Base-by-base conservation (phyloP, 2,797 vertebrate species). In the Myripristis murdjan region DNA sequence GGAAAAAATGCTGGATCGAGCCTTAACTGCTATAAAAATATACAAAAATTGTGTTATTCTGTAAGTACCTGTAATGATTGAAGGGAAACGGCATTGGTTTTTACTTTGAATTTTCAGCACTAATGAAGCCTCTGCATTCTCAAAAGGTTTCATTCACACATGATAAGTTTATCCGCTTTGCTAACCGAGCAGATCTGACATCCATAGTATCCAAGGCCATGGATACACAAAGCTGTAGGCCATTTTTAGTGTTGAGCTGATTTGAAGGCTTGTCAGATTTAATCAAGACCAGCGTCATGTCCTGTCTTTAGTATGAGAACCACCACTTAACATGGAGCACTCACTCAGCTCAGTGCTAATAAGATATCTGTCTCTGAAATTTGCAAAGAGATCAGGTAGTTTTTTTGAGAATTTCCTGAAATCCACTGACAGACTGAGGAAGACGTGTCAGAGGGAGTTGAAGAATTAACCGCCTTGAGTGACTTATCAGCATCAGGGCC, bases 221-320 rank as follows among this genome's bases (percentile, higher is more conserved):
- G 69, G 83, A 87, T 82, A 73, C 44, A 64, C 52, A 67, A 59
- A 57, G 74, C 91, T 87, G 48, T 2, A 20, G 82, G 93, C 83
- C 65, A 63, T 64, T 83, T 83, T 75, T 78, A 78, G 89, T 77
- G 77, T 77, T 87, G 79, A 90, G 81, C 81, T 89, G 84, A 92
- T 92, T 89, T 92, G 89, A 93, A 89, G 85, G 71, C 83, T 78
- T 91, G 92, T 94, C 93, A 90, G 84, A 87, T 90, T 75, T 77
- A 91, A 92, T 94, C 87, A 90, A 53, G 63, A 70, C 73, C 81
- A 69, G 55, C 78, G 80, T 82, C 84, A 72, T 83, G 64, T 73
- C 66, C 68, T 61, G 77, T 80, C 80, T 91, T 91, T 87, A 91
- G 91, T 84, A 90, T 33, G 68, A 89, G 68, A 79, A 79, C 79